Evolutionary conservation across 2,888 invertebrate genomes (phyloP), one percentile per base, ranked within the genome.

Genomic region (Spisula solida): DNA sequence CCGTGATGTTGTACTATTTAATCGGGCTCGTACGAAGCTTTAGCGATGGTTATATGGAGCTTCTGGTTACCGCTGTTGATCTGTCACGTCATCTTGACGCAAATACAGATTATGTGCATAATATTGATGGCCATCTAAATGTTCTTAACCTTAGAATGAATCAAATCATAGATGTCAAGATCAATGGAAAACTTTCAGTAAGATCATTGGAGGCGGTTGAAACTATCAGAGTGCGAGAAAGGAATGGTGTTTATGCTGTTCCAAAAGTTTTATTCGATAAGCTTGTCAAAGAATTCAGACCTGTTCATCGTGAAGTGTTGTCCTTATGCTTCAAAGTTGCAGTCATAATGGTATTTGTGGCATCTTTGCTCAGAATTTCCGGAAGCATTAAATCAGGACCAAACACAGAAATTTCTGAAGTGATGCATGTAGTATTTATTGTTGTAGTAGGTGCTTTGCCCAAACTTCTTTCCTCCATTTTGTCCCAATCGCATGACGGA

Each of bases 351-450:
- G 29, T 66, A 4, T 82, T 91, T 31, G 56, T 91, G 1, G 51
- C 75, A 2, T 16, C 87, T 12, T 86, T 89, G 16, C 82, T 90
- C 25, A 82, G 81, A 29, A 86, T 91, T 4, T 79, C 87, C 0
- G 48, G 31, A 14, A 81, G 80, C 6, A 86, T 80, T 80, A 80
- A 75, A 5, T 55, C 81, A 0, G 88, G 87, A 1, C 86, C 91
- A 4, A 78, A 86, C 20, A 82, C 84, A 12, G 91, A 90, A 55
- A 88, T 88, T 16, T 89, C 91, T 0, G 91, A 91, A n/a, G 91
- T 91, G 14, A 91, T 91, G 91, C 91, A 91, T 60, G 89, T 91
- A 66, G 34, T 91, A 31, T 91, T 91, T 51, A 88, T 91, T 6
- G 89, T 89, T n/a, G 66, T 70, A n/a, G 75, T 91, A n/a, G 91